phyloP scores from a whole-genome alignment of 2,888 invertebrate species.

The Magallana nippona region DNA sequence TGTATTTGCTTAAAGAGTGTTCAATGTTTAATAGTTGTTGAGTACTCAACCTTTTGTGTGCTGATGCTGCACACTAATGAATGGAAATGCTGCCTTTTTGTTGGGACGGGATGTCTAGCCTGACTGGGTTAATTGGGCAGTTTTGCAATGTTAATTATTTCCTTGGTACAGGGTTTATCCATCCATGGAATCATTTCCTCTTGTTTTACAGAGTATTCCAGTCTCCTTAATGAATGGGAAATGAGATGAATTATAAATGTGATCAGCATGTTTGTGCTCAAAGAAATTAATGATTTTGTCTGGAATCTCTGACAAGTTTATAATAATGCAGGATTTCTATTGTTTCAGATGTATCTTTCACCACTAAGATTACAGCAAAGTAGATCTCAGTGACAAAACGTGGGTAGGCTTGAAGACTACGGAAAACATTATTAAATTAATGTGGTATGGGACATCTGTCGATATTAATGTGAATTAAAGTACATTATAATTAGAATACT shows the following conservation, averaged over 20 bases:
- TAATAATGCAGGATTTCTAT: background rate
- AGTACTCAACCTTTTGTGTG: background rate
- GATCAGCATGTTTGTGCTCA: background rate
- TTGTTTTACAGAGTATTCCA: background rate
- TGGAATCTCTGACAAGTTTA: background rate
- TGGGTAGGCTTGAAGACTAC: too few relatives aligned
- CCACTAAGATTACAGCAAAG: too few relatives aligned
- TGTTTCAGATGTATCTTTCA: background rate
- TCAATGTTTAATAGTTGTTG: too few relatives aligned
- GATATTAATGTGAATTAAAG: too few relatives aligned
- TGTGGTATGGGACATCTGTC: too few relatives aligned
- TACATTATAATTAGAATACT: too few relatives aligned
- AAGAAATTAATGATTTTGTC: constrained; percentile 9
- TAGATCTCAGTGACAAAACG: too few relatives aligned
- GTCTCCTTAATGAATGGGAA: constrained; percentile 17
- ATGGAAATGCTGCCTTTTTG: constrained; percentile 13
- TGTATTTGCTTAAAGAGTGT: too few relatives aligned
- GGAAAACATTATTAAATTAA: too few relatives aligned
- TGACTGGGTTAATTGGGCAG: constrained; percentile 8
- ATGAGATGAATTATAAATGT: constrained; percentile 32
- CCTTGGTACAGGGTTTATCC: constrained; percentile 26
- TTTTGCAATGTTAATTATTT: constrained; percentile 31
- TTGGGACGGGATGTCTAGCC: constrained; percentile 11
- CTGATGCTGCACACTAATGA: background rate
- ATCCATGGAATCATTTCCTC: constrained; percentile 23